These are phyloP conservation scores for Acanthurus lineatus DNA, from an alignment of 2,797 vertebrate species.

Conservation along the genomic window DNA sequence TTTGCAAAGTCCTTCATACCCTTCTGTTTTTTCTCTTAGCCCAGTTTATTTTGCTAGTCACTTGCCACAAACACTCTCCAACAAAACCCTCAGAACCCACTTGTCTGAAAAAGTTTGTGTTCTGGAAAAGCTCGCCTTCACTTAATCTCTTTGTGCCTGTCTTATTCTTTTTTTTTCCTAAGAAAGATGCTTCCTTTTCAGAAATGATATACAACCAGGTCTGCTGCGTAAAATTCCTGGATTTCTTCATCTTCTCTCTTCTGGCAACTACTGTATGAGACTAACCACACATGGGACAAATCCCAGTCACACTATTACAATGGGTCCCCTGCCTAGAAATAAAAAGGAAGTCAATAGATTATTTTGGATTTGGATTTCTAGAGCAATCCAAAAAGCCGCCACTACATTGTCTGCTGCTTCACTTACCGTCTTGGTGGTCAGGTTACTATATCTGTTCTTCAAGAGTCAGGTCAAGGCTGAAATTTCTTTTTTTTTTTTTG, in stretches of 20 bases:
- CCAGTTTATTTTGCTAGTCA: conserved; percentile 15
- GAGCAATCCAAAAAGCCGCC: conserved; percentile 32
- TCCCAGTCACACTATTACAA: conserved; percentile 26
- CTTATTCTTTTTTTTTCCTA: conserved; percentile 18
- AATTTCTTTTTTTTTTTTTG: conserved; percentile 29
- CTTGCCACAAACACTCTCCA: conserved; percentile 35
- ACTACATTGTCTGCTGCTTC: conserved; percentile 51
- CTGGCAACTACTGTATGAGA: conserved; percentile 36
- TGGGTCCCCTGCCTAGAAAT: conserved; percentile 27
- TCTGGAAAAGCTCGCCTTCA: conserved; percentile 40
- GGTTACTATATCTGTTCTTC: conserved; percentile 54
- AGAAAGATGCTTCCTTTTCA: conserved; percentile 45
- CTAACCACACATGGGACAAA: conserved; percentile 36
- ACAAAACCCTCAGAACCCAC: conserved; percentile 48
- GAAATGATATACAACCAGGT: conserved; percentile 43
- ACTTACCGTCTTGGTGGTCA: conserved; percentile 51
- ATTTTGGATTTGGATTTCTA: conserved; percentile 48
- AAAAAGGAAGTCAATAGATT: conserved; percentile 53
- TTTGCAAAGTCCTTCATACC: conserved; percentile 50
- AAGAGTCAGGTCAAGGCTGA: conserved; percentile 15
- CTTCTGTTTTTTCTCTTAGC: conserved; percentile 27
- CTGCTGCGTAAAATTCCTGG: conserved; percentile 18
- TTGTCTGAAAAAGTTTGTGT: conserved; percentile 34
- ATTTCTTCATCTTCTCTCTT: conserved; percentile 26
- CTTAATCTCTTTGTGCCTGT: conserved; percentile 19